A percentile compares a stretch with the other conserved stretches of the same genome.
Conservation (phyloP, 2,113 vertebrate genomes). For the Isurus oxyrinchus region DNA sequence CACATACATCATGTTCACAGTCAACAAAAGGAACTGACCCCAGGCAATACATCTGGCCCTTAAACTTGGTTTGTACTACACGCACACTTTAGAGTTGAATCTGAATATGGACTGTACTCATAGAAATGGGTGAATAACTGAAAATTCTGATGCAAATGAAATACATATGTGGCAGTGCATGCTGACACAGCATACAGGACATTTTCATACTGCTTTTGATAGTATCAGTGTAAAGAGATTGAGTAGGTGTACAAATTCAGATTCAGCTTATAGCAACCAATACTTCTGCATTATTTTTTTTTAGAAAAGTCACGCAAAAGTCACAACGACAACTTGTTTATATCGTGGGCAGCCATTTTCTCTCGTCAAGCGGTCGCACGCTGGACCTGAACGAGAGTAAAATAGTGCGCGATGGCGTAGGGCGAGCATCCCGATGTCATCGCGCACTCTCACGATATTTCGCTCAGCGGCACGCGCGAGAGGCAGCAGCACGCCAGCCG, state of each 20-base stretch:
- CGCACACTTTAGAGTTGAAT: background rate
- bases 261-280: background rate
- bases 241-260: background rate
- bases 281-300: background rate
- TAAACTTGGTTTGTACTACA: constrained; percentile 19
- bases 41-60: constrained; percentile 31
- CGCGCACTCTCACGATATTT: too few species aligned
- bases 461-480: too few species aligned
- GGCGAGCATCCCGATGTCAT: too few species aligned
- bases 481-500: too few species aligned
- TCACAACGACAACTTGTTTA: background rate
- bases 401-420: too few species aligned
- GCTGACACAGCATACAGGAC: constrained; percentile 15
- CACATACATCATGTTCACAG: constrained; percentile 33
- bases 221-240: background rate
- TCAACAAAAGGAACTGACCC: constrained; percentile 29
- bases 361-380: too few species aligned
- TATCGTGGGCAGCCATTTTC: too few species aligned
- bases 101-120: background rate
- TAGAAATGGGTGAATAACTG: background rate
- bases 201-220: background rate
- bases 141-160: constrained; percentile 32
- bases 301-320: background rate
- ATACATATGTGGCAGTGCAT: background rate
- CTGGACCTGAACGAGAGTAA: too few species aligned